Evolutionary conservation across 64 coral and sea anemone species (phyloP).

Genomic region (Montipora cactus): DNA sequence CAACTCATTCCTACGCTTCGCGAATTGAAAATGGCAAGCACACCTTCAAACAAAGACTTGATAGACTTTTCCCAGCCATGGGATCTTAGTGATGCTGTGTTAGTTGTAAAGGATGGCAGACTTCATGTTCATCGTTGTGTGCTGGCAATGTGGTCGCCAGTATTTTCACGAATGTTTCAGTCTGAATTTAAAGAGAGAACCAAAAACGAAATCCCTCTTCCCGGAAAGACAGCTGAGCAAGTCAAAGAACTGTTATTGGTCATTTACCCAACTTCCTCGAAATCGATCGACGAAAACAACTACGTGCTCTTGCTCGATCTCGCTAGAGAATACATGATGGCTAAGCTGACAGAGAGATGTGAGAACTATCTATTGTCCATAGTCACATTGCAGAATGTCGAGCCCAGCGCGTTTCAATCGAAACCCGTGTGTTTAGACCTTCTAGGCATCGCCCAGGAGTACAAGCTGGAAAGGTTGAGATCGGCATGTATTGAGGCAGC

Average conservation of each 20-base stretch:
- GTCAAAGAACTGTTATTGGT: slow-evolving; percentile 36
- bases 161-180: slow-evolving; percentile 37
- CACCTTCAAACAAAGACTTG: background rate
- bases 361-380: background rate
- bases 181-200: slow-evolving; percentile 42
- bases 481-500: slow-evolving; percentile 2
- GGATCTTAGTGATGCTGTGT: slow-evolving; percentile 57
- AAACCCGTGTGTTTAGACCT: background rate
- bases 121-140: slow-evolving; percentile 62
- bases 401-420: no score
- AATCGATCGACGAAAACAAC: slow-evolving; percentile 15
- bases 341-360: slow-evolving; percentile 45
- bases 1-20: no score
- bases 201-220: slow-evolving; percentile 6
- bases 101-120: slow-evolving; percentile 42
- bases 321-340: slow-evolving; percentile 41
- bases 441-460: slow-evolving; percentile 3
- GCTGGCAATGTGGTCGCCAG: slow-evolving; percentile 57
- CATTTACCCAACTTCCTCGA: slow-evolving; percentile 37
- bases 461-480: background rate
- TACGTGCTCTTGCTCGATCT: slow-evolving; percentile 34
- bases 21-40: no score
- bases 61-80: slow-evolving; percentile 64
- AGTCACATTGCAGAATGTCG: no score
- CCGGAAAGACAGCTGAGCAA: slow-evolving; percentile 13